Percentiles rank a stretch among this genome's conserved stretches.
Conservation (phyloP, 2,113 vertebrate genomes). For the Oncorhynchus nerka region DNA sequence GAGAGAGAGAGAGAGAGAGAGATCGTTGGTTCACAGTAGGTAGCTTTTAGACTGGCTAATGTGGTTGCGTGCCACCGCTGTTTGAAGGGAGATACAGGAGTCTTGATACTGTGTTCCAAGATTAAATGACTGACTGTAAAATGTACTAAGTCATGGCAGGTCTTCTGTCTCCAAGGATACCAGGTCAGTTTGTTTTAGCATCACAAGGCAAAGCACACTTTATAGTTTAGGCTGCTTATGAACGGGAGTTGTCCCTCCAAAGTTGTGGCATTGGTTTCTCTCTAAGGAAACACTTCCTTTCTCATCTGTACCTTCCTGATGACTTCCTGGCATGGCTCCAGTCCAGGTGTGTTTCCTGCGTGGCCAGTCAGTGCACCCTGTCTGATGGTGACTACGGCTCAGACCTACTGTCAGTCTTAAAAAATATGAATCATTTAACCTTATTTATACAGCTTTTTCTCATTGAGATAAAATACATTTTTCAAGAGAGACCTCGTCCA, state of each 20-base stretch:
- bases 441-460: too few relatives aligned
- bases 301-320: not conserved
- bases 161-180: slow-evolving; percentile 52
- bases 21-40: slow-evolving; percentile 47
- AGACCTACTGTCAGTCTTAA: not conserved
- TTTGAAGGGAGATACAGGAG: slow-evolving; percentile 54
- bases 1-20: slow-evolving; percentile 11
- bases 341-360: not conserved
- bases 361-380: not conserved
- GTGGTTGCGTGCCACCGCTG: slow-evolving; percentile 58
- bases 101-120: slow-evolving; percentile 68
- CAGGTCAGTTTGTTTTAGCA: slow-evolving; percentile 1
- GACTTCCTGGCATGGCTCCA: not conserved
- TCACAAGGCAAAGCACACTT: too few relatives aligned
- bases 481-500: too few relatives aligned
- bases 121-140: slow-evolving; percentile 65
- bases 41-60: slow-evolving; percentile 55
- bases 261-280: too few relatives aligned
- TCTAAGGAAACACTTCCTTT: too few relatives aligned
- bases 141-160: slow-evolving; percentile 34
- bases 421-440: too few relatives aligned
- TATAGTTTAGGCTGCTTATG: too few relatives aligned
- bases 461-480: too few relatives aligned
- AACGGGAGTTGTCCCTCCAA: too few relatives aligned
- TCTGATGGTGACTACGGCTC: not conserved